These are phyloP conservation scores for Melospiza melodia DNA, from an alignment of 2,113 vertebrate genomes.

Conservation along the genomic window DNA sequence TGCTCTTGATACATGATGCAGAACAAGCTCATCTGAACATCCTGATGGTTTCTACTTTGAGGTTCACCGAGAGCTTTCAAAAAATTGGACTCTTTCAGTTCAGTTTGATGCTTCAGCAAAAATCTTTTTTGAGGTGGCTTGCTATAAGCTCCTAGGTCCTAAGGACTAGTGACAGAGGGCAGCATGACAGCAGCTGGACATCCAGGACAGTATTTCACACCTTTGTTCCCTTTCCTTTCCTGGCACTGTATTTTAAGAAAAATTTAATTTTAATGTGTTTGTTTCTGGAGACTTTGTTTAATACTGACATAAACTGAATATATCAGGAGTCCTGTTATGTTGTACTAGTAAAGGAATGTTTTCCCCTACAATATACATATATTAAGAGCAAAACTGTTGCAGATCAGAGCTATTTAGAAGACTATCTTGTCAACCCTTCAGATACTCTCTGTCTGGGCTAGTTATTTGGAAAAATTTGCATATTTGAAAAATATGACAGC, in stretches of 20 bases:
- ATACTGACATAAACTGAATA: neutral
- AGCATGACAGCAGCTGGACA: neutral
- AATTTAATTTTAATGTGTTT: neutral
- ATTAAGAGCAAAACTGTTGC: neutral
- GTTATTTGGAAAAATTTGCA: neutral
- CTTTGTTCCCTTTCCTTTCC: neutral
- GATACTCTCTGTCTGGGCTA: neutral
- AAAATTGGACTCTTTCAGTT: neutral
- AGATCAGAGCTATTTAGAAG: neutral
- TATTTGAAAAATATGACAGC: neutral
- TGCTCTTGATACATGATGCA: fast-evolving
- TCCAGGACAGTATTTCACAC: neutral
- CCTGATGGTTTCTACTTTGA: neutral
- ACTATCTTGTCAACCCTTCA: neutral
- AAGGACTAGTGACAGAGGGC: neutral
- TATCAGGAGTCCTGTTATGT: neutral
- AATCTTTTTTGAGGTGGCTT: neutral
- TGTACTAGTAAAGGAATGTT: neutral
- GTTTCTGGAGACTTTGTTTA: neutral
- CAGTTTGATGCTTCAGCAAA: neutral
- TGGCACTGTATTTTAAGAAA: neutral
- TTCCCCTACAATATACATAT: neutral
- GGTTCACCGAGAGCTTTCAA: neutral
- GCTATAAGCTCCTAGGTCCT: neutral
- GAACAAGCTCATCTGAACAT: neutral